A percentile compares a stretch with the other conserved stretches of the same genome.
These are phyloP conservation scores for Cerceris rybyensis DNA, from an alignment of 2,888 invertebrate genomes.

Conservation along the genomic window DNA sequence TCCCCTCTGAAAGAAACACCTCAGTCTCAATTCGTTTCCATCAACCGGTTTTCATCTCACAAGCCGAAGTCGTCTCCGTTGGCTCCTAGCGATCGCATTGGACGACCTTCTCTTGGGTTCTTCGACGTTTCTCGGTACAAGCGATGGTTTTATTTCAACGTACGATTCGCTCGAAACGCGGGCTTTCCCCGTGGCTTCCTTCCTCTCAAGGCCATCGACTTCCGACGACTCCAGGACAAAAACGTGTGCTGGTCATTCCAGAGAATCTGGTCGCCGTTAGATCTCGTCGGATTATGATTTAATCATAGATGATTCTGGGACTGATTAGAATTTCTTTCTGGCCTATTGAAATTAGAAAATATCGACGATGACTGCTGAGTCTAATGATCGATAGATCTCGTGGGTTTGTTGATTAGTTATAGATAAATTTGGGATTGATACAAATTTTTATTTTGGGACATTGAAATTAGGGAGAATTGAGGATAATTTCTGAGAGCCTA, in stretches of 20 bases:
- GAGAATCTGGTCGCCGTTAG: not conserved
- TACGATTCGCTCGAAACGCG: slow-evolving; percentile 18
- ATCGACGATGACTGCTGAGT: too few relatives aligned
- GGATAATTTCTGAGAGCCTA: too few relatives aligned
- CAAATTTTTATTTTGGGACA: too few relatives aligned
- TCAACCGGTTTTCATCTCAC: slow-evolving; percentile 56
- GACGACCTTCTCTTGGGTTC: slow-evolving; percentile 41
- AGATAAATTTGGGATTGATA: too few relatives aligned
- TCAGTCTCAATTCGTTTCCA: slow-evolving; percentile 27
- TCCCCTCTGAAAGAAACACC: not conserved
- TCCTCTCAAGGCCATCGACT: slow-evolving; percentile 37
- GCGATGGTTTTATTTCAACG: slow-evolving; percentile 11
- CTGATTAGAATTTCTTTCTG: too few relatives aligned
- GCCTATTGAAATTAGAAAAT: too few relatives aligned
- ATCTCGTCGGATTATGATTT: not conserved
- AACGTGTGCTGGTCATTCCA: slow-evolving; percentile 1
- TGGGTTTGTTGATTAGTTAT: too few relatives aligned
- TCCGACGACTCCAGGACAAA: slow-evolving; percentile 1
- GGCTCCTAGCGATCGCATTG: slow-evolving; percentile 35
- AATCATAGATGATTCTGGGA: too few relatives aligned
- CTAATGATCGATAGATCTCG: too few relatives aligned
- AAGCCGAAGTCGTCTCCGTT: slow-evolving; percentile 32
- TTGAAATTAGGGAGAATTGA: too few relatives aligned
- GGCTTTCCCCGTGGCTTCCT: slow-evolving; percentile 32
- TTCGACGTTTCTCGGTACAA: slow-evolving; percentile 17